These are phyloP conservation scores for Himalopsyche phryganea DNA, from an alignment of 1,140 invertebrate species.

Conservation along the genomic window DNA sequence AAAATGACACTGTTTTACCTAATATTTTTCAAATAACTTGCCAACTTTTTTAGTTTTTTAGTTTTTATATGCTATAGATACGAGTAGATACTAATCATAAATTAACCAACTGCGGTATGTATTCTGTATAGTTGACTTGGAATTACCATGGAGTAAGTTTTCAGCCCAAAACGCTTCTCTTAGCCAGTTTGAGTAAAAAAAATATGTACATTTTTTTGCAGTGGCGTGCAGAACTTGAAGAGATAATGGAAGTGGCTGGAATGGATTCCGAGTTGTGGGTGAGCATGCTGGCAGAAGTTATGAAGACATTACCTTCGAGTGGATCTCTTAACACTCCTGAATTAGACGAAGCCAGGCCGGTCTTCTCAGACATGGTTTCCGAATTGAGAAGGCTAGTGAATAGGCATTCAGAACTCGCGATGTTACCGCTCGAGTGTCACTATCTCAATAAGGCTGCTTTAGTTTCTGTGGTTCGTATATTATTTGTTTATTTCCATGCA, in stretches of 20 bases:
- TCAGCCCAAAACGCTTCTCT: no score
- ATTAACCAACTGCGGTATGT: no score
- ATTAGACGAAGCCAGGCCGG: conserved; percentile 77
- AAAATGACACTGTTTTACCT: no score
- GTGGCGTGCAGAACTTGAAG: conserved; percentile 91
- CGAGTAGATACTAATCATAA: no score
- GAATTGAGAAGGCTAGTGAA: conserved; percentile 83
- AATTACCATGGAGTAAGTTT: no score
- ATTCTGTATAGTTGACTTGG: no score
- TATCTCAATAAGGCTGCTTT: conserved; percentile 94
- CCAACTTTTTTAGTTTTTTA: no score
- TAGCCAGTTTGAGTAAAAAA: no score
- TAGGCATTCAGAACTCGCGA: conserved; percentile 79
- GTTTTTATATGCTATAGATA: no score
- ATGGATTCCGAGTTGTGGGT: conserved; percentile 95
- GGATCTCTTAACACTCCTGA: conserved; percentile 40
- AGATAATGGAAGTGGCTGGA: conserved; percentile 87
- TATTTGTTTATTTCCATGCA: no score
- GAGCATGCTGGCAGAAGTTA: conserved; percentile 91
- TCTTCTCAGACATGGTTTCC: conserved; percentile 85
- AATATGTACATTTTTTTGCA: no score
- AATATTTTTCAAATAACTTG: no score
- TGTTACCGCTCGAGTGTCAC: conserved; percentile 93
- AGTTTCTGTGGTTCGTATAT: conserved; percentile 70
- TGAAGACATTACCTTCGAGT: conserved; percentile 87